A percentile compares a stretch with the other conserved stretches of the same genome.
These are phyloP conservation scores for Sebastes miniatus DNA, from an alignment of 2,797 vertebrate species.

Conservation along the genomic window DNA sequence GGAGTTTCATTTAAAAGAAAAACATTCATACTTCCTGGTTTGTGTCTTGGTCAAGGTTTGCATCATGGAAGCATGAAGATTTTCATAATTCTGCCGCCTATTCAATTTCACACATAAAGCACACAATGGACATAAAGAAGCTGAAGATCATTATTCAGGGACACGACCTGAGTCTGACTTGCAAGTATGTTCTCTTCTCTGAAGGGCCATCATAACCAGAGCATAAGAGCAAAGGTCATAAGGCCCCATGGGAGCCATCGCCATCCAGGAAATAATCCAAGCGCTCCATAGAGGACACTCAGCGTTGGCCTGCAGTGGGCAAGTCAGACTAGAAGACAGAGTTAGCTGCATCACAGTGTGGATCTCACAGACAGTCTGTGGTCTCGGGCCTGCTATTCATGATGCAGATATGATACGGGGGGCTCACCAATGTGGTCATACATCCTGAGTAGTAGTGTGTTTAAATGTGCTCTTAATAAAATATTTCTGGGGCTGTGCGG, in stretches of 20 bases:
- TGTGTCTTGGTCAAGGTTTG: slow-evolving; percentile 5
- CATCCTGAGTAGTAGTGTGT: slow-evolving; percentile 70
- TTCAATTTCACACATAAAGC: slow-evolving; percentile 24
- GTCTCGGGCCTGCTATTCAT: slow-evolving; percentile 54
- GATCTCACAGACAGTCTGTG: slow-evolving; percentile 25
- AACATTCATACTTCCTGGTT: background rate
- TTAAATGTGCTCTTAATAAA: slow-evolving; percentile 84
- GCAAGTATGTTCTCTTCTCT: slow-evolving; percentile 44
- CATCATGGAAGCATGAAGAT: background rate
- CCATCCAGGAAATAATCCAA: slow-evolving; percentile 60
- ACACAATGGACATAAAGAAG: slow-evolving; percentile 15
- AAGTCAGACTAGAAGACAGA: slow-evolving; percentile 27
- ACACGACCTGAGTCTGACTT: slow-evolving; percentile 46
- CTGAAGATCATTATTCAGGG: slow-evolving; percentile 35
- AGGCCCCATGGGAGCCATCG: slow-evolving; percentile 56
- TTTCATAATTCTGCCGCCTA: background rate
- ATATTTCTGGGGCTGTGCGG: slow-evolving; percentile 77
- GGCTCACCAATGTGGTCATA: slow-evolving; percentile 61
- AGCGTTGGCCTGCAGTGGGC: slow-evolving; percentile 27
- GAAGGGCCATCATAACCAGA: slow-evolving; percentile 65
- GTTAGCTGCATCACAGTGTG: slow-evolving; percentile 26
- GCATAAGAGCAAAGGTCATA: slow-evolving; percentile 66
- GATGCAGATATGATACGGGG: slow-evolving; percentile 67
- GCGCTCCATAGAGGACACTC: slow-evolving; percentile 57
- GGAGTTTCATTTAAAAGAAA: slow-evolving; percentile 8